Conservation (phyloP, 2,113 vertebrate genomes). For the Notechis scutatus region DNA sequence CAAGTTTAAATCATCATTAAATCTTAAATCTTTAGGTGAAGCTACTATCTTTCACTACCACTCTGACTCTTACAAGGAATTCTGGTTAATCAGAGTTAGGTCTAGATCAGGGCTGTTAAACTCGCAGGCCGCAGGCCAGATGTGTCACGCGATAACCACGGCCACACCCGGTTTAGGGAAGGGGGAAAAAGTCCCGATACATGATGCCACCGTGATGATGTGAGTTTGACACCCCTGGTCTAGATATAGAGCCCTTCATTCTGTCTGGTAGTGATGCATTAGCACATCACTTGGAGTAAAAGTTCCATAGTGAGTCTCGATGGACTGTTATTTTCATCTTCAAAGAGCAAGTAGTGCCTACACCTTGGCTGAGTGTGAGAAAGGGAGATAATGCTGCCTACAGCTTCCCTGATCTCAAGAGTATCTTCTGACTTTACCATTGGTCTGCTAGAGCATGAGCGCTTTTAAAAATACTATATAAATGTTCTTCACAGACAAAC, state of each 20-base stretch:
- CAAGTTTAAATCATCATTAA: not conserved
- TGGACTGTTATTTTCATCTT: not conserved
- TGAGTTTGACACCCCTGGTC: too few relatives aligned
- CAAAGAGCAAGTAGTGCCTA: not conserved
- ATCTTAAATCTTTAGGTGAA: not conserved
- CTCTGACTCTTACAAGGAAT: not conserved
- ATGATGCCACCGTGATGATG: too few relatives aligned
- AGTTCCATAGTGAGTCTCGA: not conserved
- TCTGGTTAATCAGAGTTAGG: not conserved
- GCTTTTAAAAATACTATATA: not conserved
- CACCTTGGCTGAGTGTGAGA: not conserved
- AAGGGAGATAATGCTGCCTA: not conserved
- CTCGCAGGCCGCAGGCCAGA: too few relatives aligned
- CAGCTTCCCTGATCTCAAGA: not conserved
- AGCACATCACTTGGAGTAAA: not conserved
- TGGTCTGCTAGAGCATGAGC: not conserved
- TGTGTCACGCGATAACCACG: too few relatives aligned
- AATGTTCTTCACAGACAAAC: not conserved
- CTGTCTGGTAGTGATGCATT: too few relatives aligned
- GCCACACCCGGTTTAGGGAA: too few relatives aligned
- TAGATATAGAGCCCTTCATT: not conserved
- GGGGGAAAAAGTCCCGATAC: too few relatives aligned
- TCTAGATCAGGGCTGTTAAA: not conserved
- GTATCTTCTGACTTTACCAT: not conserved
- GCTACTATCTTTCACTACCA: not conserved